Evolutionary conservation across 2,888 invertebrate genomes (phyloP), one percentile per base, ranked within the genome.

Genomic region (Drosophila maculinotata): DNA sequence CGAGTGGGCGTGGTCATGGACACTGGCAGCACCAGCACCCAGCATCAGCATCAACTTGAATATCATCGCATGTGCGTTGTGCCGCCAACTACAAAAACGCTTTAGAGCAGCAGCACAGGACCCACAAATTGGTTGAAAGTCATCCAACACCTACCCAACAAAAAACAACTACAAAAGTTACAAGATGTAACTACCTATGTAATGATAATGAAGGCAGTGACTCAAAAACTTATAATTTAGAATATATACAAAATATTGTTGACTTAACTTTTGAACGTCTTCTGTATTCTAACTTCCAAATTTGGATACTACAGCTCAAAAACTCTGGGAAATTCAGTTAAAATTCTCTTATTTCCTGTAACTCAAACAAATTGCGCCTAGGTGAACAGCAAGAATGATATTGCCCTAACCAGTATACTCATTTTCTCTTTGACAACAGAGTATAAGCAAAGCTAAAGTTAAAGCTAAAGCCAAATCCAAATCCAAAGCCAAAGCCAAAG

Each of bases 111-210:
- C 52, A 60, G 70, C 45, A 54, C 45, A 52, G 25, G 39, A 31
- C 39, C 41, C 30, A 33, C 56, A 59, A 64, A 64, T 70, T 25
- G 47, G 26, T 48, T 23, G 59, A 26, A 57, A 73, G 33, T 53
- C 53, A 74, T 63, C 59, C 76, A 65, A 62, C 72, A 74, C 66
- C 66, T 71, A 62, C 41, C 28, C 12, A 10, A 9, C 45, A 49
- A 10, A 35, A 36, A 17, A 6, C 6, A 12, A 5, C 15, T 25
- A 8, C 1, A 14, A 3, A 1, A 39, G 5, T n/a, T n/a, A n/a
- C n/a, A 10, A n/a, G 35, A 12, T 36, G 15, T 7, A 4, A 1
- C 6, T 7, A 10, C 10, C 3, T 6, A 1, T 42, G 9, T 14
- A 2, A 25, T 12, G 12, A 6, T 9, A 20, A 20, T n/a, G n/a